phyloP scores from a whole-genome alignment of 2,113 vertebrate species.

The Ptyas mucosa region DNA sequence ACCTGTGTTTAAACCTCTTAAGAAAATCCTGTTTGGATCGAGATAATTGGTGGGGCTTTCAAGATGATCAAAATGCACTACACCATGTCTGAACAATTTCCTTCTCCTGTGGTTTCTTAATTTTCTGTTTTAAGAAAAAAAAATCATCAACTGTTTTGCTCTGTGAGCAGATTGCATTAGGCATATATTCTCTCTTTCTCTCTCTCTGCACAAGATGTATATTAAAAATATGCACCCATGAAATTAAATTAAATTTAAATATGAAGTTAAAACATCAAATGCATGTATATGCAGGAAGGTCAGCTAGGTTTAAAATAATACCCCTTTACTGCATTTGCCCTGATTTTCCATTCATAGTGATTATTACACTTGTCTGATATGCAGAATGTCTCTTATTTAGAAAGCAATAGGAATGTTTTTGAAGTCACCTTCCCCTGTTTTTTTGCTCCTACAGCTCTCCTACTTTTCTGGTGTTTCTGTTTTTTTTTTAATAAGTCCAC shows the following conservation, averaged over 20 bases:
- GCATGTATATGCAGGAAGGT: neutral
- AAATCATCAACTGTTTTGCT: neutral
- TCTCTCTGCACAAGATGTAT: neutral
- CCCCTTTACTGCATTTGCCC: neutral
- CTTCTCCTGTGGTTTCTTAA: neutral
- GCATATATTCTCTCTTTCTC: neutral
- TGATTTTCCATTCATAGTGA: neutral
- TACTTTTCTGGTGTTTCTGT: neutral
- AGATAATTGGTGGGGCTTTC: neutral
- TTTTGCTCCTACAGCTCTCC: neutral
- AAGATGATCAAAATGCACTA: neutral
- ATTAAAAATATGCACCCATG: neutral
- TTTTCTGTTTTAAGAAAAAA: neutral
- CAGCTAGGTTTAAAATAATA: neutral
- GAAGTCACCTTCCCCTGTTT: neutral
- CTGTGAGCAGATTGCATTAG: neutral
- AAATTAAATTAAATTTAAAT: neutral
- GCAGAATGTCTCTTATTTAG: neutral
- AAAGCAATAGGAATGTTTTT: neutral
- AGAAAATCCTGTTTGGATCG: neutral
- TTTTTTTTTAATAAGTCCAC: neutral
- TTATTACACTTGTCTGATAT: neutral
- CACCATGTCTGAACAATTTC: neutral
- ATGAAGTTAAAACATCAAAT: neutral
- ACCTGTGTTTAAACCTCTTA: neutral